A percentile compares a stretch with the other conserved stretches of the same genome.
phyloP scores from a whole-genome alignment of 2,797 vertebrate genomes.

The Numenius phaeopus region DNA sequence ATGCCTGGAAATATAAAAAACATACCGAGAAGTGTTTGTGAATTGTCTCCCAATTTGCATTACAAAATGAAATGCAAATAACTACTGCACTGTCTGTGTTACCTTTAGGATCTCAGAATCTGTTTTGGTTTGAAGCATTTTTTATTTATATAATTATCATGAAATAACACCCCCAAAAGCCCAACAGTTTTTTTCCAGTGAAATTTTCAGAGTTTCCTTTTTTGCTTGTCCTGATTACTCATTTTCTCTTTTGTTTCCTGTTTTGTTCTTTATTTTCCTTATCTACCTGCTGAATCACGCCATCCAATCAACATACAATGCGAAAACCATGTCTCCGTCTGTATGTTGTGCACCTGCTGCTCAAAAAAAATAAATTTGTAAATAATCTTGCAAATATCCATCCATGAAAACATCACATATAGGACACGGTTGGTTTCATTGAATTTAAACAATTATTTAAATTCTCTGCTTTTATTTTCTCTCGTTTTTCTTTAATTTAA shows the following conservation, averaged over 20 bases:
- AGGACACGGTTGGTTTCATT: constrained; percentile 86
- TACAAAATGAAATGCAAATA: constrained; percentile 80
- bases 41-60: constrained; percentile 80
- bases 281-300: constrained; percentile 85
- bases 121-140: constrained; percentile 55
- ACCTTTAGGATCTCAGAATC: constrained; percentile 38
- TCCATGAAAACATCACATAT: constrained; percentile 85
- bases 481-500: constrained; percentile 46
- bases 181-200: constrained; percentile 36
- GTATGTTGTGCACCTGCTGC: constrained; percentile 83
- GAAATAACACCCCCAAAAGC: constrained; percentile 29
- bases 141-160: constrained; percentile 32
- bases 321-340: constrained; percentile 84
- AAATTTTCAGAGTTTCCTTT: constrained; percentile 76
- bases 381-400: constrained; percentile 79
- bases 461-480: constrained; percentile 62
- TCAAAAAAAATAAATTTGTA: constrained; percentile 73
- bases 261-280: constrained; percentile 81
- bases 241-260: constrained; percentile 84
- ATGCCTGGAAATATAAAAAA: constrained; percentile 78
- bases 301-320: constrained; percentile 85
- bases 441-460: constrained; percentile 77
- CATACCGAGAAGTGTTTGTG: constrained; percentile 61
- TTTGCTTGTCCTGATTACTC: constrained; percentile 81
- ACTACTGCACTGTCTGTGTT: constrained; percentile 55